Evolutionary conservation across 2,888 invertebrate genomes (phyloP).

Genomic region (Caenorhabditis sp.): DNA sequence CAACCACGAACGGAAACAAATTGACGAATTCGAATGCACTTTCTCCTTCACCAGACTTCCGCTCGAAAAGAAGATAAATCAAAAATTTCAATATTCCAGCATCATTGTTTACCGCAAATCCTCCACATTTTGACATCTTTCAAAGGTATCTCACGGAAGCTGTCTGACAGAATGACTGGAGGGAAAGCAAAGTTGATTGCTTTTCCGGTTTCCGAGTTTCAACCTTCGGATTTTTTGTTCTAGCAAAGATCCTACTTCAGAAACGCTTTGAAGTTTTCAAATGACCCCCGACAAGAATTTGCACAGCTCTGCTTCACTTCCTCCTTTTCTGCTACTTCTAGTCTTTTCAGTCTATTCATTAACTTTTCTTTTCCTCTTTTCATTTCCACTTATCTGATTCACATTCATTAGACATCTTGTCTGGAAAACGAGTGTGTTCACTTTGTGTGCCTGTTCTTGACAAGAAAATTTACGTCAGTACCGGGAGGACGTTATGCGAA

Average conservation of each 20-base stretch:
- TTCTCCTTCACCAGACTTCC: background rate
- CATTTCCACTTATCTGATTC: constrained; percentile 13
- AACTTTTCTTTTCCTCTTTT: background rate
- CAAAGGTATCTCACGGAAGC: constrained; percentile 5
- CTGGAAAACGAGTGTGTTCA: constrained; percentile 4
- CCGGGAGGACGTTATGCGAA: background rate
- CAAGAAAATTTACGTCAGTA: constrained; percentile 15
- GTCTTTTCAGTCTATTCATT: background rate
- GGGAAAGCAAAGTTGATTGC: constrained; percentile 4
- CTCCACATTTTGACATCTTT: background rate
- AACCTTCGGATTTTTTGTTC: background rate
- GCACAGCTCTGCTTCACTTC: background rate
- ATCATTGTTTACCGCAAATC: background rate
- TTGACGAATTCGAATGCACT: background rate
- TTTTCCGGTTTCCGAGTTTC: constrained; percentile 4
- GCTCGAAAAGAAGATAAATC: background rate
- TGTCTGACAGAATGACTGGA: background rate
- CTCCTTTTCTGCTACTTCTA: constrained; percentile 3
- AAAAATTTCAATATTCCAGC: background rate
- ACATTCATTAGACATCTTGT: constrained; percentile 5
- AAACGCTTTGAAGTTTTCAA: constrained; percentile 11
- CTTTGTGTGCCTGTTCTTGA: constrained; percentile 4
- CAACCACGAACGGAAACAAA: background rate
- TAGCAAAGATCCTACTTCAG: background rate
- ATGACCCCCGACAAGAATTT: background rate